These are phyloP conservation scores for Eurytoma californica DNA, from an alignment of 2,888 invertebrate species.

Conservation along the genomic window DNA sequence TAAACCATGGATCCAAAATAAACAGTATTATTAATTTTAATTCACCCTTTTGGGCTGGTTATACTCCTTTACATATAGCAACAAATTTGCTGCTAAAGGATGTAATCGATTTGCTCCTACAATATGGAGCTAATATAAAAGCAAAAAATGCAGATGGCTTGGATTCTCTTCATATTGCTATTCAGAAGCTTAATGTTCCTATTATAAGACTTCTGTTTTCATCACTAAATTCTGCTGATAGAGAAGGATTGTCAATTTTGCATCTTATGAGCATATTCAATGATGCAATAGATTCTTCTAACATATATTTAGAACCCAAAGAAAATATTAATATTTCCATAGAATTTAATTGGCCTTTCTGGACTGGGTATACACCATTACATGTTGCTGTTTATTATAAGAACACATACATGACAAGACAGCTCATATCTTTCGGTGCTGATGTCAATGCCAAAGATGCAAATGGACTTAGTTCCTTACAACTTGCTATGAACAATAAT, in stretches of 20 bases:
- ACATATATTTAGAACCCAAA: background rate
- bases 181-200: background rate
- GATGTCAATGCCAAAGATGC: slow-evolving; percentile 22
- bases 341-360: slow-evolving; percentile 8
- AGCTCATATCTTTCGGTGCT: slow-evolving; percentile 6
- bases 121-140: background rate
- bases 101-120: background rate
- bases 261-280: background rate
- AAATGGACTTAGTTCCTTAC: slow-evolving; percentile 12
- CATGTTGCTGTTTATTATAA: slow-evolving; percentile 21
- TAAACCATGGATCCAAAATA: background rate
- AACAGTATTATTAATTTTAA: background rate
- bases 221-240: slow-evolving; percentile 2
- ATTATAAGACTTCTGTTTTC: slow-evolving; percentile 16
- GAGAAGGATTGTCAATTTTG: slow-evolving; percentile 1
- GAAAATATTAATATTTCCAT: slow-evolving; percentile 3
- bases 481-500: slow-evolving; percentile 27
- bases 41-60: slow-evolving; percentile 28
- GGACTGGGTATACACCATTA: slow-evolving; percentile 38
- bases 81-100: background rate
- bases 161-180: slow-evolving; percentile 9
- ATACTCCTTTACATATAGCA: slow-evolving; percentile 19
- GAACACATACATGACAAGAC: background rate
- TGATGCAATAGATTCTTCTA: background rate
- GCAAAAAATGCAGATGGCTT: slow-evolving; percentile 12